Base-by-base conservation (phyloP, 2,113 vertebrate species). In the Periophthalmodon schlosseri region DNA sequence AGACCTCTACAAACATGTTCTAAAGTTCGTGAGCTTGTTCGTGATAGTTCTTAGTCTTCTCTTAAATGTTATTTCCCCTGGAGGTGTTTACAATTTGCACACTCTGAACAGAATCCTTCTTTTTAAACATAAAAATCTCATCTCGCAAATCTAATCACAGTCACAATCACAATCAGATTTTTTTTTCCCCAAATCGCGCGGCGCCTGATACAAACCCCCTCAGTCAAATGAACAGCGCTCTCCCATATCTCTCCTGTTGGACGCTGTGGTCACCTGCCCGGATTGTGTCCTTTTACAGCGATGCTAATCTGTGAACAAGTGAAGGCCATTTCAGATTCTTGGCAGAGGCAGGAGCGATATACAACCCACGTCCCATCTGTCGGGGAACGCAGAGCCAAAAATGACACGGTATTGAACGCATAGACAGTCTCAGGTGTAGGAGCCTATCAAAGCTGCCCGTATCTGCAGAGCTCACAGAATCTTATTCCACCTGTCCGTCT, bases 291-390 rank as follows among this genome's bases (percentile, higher is more conserved):
- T 3, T 20, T 28, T 46, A 60, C 56, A 14, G 23, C 9, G 36
- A 57, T 72, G 64, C 70, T 63, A 64, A 67, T 67, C 34, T 67
- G 14, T 2, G 4, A 36, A 50, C 69, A 76, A 77, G 73, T 54
- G 57, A 73, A 78, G 24, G 36, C 34, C n/a, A 69, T 76, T 81
- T 70, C 70, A 76, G 73, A 82, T 76, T 80, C 73, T 76, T 63
- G 33, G 70, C 65, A 63, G 71, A 65, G 70, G 52, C 63, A 16
- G 74, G 3, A 47, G 74, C 46, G 67, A 57, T 36, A 71, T 70
- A 65, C 68, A 61, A 69, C 81, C 73, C 63, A 33, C 73, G 64
- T 73, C 73, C 80, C 85, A 77, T 83, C 82, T 80, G 85, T 64
- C 74, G 77, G 34, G 56, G 56, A 61, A 67, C 56, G 73, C 66